Evolutionary conservation across 2,888 invertebrate genomes (phyloP).

Genomic region (Ochropacha duplaris): DNA sequence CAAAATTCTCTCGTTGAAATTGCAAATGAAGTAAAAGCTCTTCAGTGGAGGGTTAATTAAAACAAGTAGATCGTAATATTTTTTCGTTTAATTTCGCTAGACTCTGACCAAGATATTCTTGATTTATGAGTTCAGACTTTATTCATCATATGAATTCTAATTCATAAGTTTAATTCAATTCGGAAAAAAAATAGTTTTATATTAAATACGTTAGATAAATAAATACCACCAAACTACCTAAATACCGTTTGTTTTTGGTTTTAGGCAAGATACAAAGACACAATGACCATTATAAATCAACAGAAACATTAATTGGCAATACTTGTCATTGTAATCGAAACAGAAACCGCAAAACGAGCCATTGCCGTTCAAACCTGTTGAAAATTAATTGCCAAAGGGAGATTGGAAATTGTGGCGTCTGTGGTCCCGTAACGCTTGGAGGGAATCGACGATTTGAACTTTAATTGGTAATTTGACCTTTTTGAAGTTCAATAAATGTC

Average conservation of each 20-base stretch:
- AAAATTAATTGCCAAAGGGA: conserved; percentile 1
- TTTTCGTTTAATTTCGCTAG: conserved; percentile 1
- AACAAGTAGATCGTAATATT: conserved; percentile 9
- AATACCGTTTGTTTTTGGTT: neutral
- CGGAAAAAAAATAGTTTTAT: neutral
- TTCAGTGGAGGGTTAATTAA: conserved; percentile 16
- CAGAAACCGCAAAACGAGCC: conserved; percentile 4
- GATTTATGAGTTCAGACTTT: neutral
- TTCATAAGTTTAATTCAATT: no score
- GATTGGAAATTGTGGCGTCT: conserved; percentile 2
- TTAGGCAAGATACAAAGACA: neutral
- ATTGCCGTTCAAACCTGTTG: neutral
- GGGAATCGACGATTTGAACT: neutral
- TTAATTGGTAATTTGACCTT: neutral
- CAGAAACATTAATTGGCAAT: neutral
- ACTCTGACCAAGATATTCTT: neutral
- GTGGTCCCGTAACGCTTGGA: neutral
- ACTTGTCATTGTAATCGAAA: neutral
- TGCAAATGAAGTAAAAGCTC: conserved; percentile 34
- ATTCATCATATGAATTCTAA: neutral
- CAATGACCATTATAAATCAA: neutral
- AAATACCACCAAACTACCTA: neutral
- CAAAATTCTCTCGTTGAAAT: conserved; percentile 36
- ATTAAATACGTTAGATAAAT: neutral
- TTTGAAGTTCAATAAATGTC: no score